A percentile compares a stretch with the other conserved stretches of the same genome.
Conservation (phyloP, 2,888 invertebrate species). For the Baccha elongata region DNA sequence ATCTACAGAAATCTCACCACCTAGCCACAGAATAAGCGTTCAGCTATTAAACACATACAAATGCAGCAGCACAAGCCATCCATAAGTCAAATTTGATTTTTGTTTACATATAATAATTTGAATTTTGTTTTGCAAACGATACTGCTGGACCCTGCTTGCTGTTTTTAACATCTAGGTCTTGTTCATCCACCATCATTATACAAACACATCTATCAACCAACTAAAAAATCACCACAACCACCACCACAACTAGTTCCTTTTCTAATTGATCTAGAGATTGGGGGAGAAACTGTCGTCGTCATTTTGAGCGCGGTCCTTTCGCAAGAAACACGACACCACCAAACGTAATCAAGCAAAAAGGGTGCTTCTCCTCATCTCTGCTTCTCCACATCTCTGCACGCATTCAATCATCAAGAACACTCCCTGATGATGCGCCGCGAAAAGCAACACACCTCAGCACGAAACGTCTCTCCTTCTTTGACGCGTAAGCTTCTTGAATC, state of each 20-base stretch:
- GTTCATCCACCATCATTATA: constrained; percentile 68
- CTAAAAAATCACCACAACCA: constrained; percentile 50
- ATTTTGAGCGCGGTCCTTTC: neutral
- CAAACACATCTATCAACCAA: constrained; percentile 61
- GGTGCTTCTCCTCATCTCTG: constrained; percentile 55
- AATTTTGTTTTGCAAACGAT: constrained; percentile 38
- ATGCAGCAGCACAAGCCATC: constrained; percentile 33
- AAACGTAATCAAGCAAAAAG: constrained; percentile 38
- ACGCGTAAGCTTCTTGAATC: constrained; percentile 54
- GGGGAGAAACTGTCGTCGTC: constrained; percentile 31
- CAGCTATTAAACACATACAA: constrained; percentile 45
- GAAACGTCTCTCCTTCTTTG: constrained; percentile 12
- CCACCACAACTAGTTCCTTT: constrained; percentile 45
- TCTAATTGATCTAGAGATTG: constrained; percentile 44
- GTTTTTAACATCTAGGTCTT: constrained; percentile 49
- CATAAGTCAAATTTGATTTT: constrained; percentile 43
- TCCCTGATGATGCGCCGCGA: constrained; percentile 48
- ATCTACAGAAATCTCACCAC: constrained; percentile 49
- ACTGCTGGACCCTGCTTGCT: constrained; percentile 18
- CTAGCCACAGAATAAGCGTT: constrained; percentile 43
- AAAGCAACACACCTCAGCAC: constrained; percentile 46
- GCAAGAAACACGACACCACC: constrained; percentile 29
- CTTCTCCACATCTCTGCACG: constrained; percentile 61
- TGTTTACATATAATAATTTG: constrained; percentile 42
- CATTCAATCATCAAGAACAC: constrained; percentile 46